Base-by-base conservation (phyloP, 2,113 vertebrate genomes). In the Oriolus oriolus region DNA sequence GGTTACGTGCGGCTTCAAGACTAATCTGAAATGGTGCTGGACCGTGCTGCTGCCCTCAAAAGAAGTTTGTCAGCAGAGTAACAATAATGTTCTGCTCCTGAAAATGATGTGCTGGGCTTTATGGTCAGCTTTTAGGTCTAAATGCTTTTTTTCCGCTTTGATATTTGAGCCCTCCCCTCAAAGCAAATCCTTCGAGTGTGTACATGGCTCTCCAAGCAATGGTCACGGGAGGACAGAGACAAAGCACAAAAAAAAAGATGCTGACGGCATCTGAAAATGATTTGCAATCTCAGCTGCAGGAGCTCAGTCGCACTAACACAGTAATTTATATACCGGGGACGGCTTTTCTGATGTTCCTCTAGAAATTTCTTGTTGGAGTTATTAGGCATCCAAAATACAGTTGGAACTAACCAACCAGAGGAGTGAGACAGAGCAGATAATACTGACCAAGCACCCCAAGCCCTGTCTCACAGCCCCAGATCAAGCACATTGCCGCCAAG, bases 1-100 rank as follows among this genome's bases (percentile, higher is more conserved):
- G 93, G 84, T 97, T 96, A 81, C 1, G 3, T 84, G 95, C 5
- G 2, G 96, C 88, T 96, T 93, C 33, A 45, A 90, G 90, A 93
- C 74, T 80, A 81, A 84, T 89, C 78, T 92, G 28, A 94, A 95
- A 80, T 54, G 90, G 92, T 89, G 90, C 96, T 93, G 95, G 96
- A 95, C 76, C 0, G 3, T 54, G 87, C 59, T 91, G 68, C 95
- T 97, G 92, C 95, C 95, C 96, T 96, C 95, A 96, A 95, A 97
- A 96, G 74, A 41, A 75, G 74, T 90, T 93, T 96, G 96, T 96
- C 95, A 97, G 97, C 97, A 96, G 49, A 96, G 88, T 91, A 93
- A 86, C 96, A 93, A 95, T 84, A 95, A 95, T 35, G 42, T 69
- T 85, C 92, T 81, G 57, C 81, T 76, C 68, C 94, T 89, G 89